These are phyloP conservation scores for Petrolisthes manimaculis DNA, from an alignment of 2,888 invertebrate genomes.

Conservation along the genomic window DNA sequence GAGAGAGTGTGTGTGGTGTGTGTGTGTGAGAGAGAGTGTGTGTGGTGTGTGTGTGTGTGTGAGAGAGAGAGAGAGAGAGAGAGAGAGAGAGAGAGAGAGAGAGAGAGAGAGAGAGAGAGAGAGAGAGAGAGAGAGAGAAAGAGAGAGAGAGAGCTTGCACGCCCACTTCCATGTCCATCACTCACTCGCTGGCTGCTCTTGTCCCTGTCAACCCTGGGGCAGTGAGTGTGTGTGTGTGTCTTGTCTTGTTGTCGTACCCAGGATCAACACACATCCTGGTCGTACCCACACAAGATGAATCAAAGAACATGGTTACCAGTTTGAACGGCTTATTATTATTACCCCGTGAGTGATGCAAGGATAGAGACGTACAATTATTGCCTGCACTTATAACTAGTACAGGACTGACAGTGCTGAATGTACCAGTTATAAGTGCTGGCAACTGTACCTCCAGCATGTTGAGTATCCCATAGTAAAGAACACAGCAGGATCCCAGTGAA, in stretches of 20 bases:
- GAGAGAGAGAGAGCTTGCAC: not conserved
- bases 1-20: not conserved
- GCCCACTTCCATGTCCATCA: not conserved
- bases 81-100: constrained; percentile 7
- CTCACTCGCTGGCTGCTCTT: not conserved
- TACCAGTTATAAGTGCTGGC: no score
- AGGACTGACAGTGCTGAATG: not conserved
- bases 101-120: constrained; percentile 13
- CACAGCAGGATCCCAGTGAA: no score
- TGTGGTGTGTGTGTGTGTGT: not conserved
- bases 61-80: constrained; percentile 30
- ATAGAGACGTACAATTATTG: no score
- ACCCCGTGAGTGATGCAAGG: no score
- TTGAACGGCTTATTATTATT: no score
- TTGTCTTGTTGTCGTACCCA: not conserved
- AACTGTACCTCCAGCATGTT: no score
- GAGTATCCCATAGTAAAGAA: no score
- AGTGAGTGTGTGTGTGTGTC: not conserved
- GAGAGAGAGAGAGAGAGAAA: constrained; percentile 29
- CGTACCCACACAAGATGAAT: not conserved
- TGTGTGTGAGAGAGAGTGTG: no score
- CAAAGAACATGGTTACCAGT: no score
- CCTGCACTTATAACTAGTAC: no score
- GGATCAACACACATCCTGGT: not conserved
- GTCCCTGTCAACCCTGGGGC: not conserved